A percentile compares a stretch with the other conserved stretches of the same genome.
These are phyloP conservation scores for Probosciger aterrimus DNA, from an alignment of 2,113 vertebrate species.

Conservation along the genomic window DNA sequence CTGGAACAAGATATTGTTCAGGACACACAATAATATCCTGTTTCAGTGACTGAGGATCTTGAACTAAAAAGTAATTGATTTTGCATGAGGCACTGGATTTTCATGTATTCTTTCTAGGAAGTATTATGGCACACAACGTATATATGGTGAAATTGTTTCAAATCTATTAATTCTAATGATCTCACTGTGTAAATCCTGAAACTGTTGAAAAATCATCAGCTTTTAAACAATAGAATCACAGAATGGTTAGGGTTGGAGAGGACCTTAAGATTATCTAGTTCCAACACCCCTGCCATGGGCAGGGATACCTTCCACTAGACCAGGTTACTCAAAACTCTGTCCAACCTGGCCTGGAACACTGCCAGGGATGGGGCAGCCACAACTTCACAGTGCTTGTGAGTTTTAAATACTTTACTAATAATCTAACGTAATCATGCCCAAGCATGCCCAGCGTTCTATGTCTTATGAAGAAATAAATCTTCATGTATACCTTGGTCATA, in stretches of 20 bases:
- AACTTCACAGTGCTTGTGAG: not conserved
- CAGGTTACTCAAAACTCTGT: not conserved
- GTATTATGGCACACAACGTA: conserved; percentile 1
- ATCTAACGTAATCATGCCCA: not conserved
- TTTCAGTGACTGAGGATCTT: conserved; percentile 68
- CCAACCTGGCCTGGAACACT: not conserved
- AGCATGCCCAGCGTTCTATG: not conserved
- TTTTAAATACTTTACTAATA: not conserved
- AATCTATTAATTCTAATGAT: conserved; percentile 46
- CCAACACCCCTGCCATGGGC: not conserved
- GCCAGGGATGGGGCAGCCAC: not conserved
- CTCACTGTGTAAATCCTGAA: conserved; percentile 9
- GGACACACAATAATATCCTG: conserved; percentile 74
- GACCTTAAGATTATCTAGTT: not conserved
- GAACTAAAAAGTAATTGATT: conserved; percentile 75
- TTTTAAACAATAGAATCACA: not conserved
- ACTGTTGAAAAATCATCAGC: not conserved
- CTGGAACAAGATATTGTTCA: conserved; percentile 71
- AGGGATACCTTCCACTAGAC: not conserved
- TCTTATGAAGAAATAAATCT: not conserved
- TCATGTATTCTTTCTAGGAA: conserved; percentile 39
- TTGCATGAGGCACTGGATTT: conserved; percentile 58
- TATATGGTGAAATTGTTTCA: not conserved
- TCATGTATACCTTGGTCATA: not conserved
- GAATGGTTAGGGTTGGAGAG: not conserved